Conservation (phyloP, 2,888 invertebrate genomes). For the Tanytarsus gracilentus region DNA sequence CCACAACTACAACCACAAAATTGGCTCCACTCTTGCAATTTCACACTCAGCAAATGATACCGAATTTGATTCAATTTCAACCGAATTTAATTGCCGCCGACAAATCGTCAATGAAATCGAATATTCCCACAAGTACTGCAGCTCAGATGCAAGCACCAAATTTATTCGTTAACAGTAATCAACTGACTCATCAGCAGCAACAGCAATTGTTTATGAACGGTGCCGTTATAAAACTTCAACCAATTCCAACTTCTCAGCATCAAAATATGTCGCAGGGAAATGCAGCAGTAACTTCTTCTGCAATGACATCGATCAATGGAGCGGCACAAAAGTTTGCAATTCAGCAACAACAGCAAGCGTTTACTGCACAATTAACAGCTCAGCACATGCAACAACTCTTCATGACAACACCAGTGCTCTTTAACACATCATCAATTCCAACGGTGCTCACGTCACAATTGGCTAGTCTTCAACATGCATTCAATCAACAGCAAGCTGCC, state of each 20-base stretch:
- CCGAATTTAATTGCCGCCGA: conserved; percentile 48
- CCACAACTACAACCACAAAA: conserved; percentile 35
- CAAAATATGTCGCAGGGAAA: conserved; percentile 3
- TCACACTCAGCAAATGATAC: conserved; percentile 40
- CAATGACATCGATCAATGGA: conserved; percentile 12
- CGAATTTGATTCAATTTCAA: conserved; percentile 53
- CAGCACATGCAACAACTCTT: conserved; percentile 32
- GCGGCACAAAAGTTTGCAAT: conserved; percentile 11
- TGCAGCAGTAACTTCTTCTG: conserved; percentile 30
- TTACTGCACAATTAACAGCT: conserved; percentile 36
- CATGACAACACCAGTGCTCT: conserved; percentile 41
- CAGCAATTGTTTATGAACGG: conserved; percentile 42
- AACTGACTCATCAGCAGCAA: conserved; percentile 35
- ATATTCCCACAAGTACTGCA: conserved; percentile 5
- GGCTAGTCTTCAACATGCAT: conserved; percentile 19
- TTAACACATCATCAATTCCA: conserved; percentile 41
- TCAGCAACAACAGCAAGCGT: conserved; percentile 29
- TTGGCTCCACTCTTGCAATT: conserved; percentile 26
- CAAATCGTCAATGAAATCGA: conserved; percentile 26
- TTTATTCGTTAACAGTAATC: conserved; percentile 21
- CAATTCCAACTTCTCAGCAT: conserved; percentile 30
- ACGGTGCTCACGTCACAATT: conserved; percentile 38
- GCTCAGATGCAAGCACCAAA: conserved; percentile 7
- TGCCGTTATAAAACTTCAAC: conserved; percentile 41
- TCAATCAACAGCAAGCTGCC: conserved; percentile 26